These are phyloP conservation scores for Caenorhabditis afra DNA, from an alignment of 2,888 invertebrate genomes.

Conservation along the genomic window DNA sequence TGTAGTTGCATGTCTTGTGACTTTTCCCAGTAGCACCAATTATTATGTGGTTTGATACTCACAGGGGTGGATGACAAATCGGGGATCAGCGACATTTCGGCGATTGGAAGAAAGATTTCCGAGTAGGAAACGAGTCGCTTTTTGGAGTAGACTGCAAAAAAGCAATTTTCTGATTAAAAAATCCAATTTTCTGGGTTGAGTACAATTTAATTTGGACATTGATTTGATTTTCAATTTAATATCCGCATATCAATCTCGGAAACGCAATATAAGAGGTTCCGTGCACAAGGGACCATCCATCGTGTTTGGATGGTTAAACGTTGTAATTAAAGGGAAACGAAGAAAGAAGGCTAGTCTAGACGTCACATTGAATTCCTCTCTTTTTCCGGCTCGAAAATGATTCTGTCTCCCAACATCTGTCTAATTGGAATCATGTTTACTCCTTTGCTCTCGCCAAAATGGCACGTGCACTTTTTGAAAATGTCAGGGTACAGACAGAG, in stretches of 20 bases:
- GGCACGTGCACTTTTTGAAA: no score
- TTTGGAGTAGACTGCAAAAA: conserved; percentile 75
- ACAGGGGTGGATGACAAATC: conserved; percentile 76
- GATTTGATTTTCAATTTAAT: no score
- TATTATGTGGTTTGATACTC: conserved; percentile 39
- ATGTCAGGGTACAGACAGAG: no score
- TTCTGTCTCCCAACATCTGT: not conserved
- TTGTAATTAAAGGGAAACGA: no score
- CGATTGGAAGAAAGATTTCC: conserved; percentile 78
- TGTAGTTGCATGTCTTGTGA: not conserved
- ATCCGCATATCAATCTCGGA: not conserved
- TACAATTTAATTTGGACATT: no score
- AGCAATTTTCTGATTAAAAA: not conserved
- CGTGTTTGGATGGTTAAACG: no score
- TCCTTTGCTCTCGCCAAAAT: not conserved
- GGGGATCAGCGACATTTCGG: conserved; percentile 77
- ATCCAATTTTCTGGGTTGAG: not conserved
- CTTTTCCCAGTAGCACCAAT: no score
- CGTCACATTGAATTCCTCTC: conserved; percentile 2
- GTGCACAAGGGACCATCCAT: no score
- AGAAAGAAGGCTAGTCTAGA: no score
- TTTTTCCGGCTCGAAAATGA: conserved; percentile 3
- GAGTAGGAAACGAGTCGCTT: conserved; percentile 75
- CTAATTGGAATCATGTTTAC: conserved; percentile 19
- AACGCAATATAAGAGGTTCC: conserved; percentile 2